These are phyloP conservation scores for Apantesis nais DNA, from an alignment of 2,888 invertebrate genomes.

Conservation along the genomic window DNA sequence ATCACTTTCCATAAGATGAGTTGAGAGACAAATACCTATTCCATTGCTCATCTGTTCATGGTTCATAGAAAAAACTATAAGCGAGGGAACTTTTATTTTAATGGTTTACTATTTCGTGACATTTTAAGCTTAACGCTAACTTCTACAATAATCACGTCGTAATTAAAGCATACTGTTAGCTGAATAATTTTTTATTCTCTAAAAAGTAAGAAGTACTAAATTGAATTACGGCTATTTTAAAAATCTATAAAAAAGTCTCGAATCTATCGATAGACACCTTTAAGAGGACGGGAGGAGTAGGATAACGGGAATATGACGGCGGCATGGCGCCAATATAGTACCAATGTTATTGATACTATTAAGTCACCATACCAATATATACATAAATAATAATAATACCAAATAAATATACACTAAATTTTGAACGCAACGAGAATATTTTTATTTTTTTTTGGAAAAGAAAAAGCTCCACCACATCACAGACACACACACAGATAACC, in stretches of 20 bases:
- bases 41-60: no score
- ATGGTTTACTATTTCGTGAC: no score
- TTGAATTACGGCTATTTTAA: background rate
- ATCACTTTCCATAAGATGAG: no score
- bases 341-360: background rate
- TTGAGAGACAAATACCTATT: no score
- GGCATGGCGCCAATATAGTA: conserved; percentile 30
- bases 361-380: conserved; percentile 43
- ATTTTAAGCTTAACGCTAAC: no score
- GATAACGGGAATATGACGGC: conserved; percentile 18
- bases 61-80: no score
- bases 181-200: no score
- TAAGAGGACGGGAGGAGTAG: conserved; percentile 28
- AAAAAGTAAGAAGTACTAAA: no score
- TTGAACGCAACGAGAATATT: conserved; percentile 33
- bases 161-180: no score
- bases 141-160: no score
- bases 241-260: background rate
- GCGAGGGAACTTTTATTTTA: no score
- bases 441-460: conserved; percentile 31
- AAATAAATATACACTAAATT: conserved; percentile 40
- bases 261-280: background rate
- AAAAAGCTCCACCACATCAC: conserved; percentile 19
- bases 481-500: conserved; percentile 35
- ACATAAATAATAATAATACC: conserved; percentile 38